Percentiles rank a stretch among this genome's conserved stretches.
Evolutionary conservation across 2,113 vertebrate genomes (phyloP).

Genomic region (Shinisaurus crocodilurus): DNA sequence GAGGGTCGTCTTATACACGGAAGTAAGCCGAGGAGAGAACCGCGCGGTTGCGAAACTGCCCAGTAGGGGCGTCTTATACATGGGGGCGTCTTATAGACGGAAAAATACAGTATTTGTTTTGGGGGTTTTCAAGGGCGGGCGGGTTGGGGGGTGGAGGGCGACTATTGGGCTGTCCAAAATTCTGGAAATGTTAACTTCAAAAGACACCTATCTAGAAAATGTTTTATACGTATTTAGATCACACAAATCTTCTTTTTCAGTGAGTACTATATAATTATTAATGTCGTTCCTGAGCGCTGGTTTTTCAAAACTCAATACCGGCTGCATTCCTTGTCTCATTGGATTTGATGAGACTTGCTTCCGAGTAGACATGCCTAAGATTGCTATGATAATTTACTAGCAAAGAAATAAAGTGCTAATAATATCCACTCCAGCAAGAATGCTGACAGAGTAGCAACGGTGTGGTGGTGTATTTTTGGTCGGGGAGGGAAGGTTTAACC

Average conservation of each 20-base stretch:
- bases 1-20: no score
- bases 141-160: no score
- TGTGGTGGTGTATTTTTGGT: no score
- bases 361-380: neutral
- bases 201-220: neutral
- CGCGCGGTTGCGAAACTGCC: no score
- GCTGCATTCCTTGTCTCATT: neutral
- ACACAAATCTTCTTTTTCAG: neutral
- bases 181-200: neutral
- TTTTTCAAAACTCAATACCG: neutral
- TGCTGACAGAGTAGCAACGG: no score
- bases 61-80: no score
- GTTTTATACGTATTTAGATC: neutral
- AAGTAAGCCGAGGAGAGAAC: no score
- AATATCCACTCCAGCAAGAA: no score
- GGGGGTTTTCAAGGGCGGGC: no score
- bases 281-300: neutral
- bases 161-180: neutral
- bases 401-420: neutral
- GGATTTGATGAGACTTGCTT: neutral
- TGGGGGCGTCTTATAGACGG: no score
- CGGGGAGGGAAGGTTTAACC: no score
- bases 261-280: neutral
- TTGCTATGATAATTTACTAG: neutral
- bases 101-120: no score